Conservation (phyloP, 2,888 invertebrate species). For the Hypomecis punctinalis region DNA sequence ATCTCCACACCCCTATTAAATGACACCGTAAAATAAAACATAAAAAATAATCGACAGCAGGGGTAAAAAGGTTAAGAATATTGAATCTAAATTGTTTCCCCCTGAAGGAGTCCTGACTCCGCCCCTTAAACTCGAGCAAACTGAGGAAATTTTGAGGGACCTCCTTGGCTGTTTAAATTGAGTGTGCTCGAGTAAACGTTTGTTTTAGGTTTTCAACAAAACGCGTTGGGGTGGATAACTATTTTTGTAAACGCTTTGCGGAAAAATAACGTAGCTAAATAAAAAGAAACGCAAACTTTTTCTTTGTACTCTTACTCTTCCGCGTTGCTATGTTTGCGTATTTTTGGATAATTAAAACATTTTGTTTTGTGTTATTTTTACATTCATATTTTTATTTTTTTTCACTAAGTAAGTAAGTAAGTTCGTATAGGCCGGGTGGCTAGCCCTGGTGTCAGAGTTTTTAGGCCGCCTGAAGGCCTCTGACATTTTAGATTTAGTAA, state of each 20-base stretch:
- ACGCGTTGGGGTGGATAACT: conserved; percentile 24
- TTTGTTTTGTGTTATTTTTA: neutral
- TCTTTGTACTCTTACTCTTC: neutral
- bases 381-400: too few species aligned
- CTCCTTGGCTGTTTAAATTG: conserved; percentile 29
- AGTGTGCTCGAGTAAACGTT: conserved; percentile 32
- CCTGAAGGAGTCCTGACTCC: conserved; percentile 5
- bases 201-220: conserved; percentile 26
- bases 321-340: neutral
- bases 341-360: neutral
- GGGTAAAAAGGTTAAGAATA: conserved; percentile 32
- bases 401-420: too few species aligned
- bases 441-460: too few species aligned
- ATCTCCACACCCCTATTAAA: conserved; percentile 15
- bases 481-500: too few species aligned
- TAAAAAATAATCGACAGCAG: conserved; percentile 31
- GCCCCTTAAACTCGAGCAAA: conserved; percentile 29
- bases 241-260: conserved; percentile 12
- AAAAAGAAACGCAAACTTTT: neutral
- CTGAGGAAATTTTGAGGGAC: conserved; percentile 33
- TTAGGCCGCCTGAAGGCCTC: too few species aligned
- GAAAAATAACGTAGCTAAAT: conserved; percentile 5
- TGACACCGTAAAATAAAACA: conserved; percentile 27
- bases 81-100: conserved; percentile 32
- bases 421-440: too few species aligned